These are phyloP conservation scores for Zophobas atratus DNA, from an alignment of 1,140 invertebrate species.

Conservation along the genomic window DNA sequence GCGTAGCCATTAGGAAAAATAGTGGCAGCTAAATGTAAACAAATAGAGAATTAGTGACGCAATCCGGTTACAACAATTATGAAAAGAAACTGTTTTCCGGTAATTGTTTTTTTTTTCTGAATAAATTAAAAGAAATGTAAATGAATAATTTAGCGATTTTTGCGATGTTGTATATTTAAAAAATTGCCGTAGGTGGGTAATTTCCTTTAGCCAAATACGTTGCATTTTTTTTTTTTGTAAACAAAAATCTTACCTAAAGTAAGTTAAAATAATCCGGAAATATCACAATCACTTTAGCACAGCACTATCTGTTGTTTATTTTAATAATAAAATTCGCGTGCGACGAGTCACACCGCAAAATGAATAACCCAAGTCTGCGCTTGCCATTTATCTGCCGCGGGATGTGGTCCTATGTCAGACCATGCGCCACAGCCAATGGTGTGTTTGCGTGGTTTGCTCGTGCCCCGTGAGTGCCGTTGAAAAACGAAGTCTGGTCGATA, in stretches of 20 bases:
- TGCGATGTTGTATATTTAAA: too few relatives aligned
- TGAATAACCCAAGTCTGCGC: conserved; percentile 53
- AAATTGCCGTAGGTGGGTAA: too few relatives aligned
- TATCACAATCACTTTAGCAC: conserved; percentile 28
- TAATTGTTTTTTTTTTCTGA: too few relatives aligned
- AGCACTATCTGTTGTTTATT: conserved; percentile 18
- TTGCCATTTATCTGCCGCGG: conserved; percentile 62
- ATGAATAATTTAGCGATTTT: too few relatives aligned
- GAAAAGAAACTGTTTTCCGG: too few relatives aligned
- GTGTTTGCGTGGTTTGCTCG: conserved; percentile 59
- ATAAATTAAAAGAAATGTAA: too few relatives aligned
- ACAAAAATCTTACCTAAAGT: conserved; percentile 27
- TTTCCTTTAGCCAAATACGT: too few relatives aligned
- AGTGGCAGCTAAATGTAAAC: background rate
- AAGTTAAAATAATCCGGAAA: conserved; percentile 34
- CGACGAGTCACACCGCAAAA: conserved; percentile 49
- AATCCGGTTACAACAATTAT: background rate
- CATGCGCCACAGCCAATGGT: conserved; percentile 61
- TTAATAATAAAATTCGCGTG: conserved; percentile 22
- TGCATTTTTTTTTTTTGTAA: background rate
- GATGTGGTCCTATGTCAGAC: conserved; percentile 64
- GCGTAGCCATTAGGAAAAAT: background rate
- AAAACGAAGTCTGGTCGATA: conserved; percentile 37
- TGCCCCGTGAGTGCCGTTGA: conserved; percentile 56
- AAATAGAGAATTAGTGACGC: background rate